Percentiles rank a stretch among this genome's conserved stretches.
Conservation (phyloP, 1,140 invertebrate species). For the Drosophila pseudoananassae region DNA sequence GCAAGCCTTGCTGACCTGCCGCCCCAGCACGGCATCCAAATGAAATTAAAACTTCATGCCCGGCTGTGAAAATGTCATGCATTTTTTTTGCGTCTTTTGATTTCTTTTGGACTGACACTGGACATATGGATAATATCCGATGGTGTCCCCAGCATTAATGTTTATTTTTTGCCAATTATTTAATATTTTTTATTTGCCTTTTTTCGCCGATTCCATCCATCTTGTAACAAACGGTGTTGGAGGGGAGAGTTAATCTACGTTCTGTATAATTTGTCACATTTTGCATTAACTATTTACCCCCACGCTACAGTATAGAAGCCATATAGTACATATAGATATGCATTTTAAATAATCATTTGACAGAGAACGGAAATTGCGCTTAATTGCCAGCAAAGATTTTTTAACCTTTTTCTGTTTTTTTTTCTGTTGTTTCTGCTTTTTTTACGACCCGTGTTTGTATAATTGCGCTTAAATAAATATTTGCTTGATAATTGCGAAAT, state of each 20-base stretch:
- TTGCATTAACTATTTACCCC: constrained; percentile 24
- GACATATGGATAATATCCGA: constrained; percentile 52
- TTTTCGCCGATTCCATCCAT: constrained; percentile 38
- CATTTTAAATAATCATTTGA: constrained; percentile 53
- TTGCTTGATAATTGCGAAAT: constrained; percentile 36
- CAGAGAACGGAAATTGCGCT: constrained; percentile 65
- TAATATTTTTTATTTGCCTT: constrained; percentile 39
- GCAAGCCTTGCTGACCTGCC: too few relatives aligned
- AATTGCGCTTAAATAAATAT: constrained; percentile 56
- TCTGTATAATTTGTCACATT: constrained; percentile 44
- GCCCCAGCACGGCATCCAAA: too few relatives aligned
- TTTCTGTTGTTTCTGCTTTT: background rate
- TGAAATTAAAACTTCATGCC: constrained; percentile 19
- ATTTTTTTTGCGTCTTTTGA: constrained; percentile 24
- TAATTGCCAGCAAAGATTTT: constrained; percentile 60
- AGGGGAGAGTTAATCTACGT: constrained; percentile 4
- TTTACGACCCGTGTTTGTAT: constrained; percentile 14
- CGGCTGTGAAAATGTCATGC: background rate
- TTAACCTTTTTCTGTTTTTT: constrained; percentile 31
- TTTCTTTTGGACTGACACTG: constrained; percentile 26
- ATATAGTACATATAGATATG: constrained; percentile 24
- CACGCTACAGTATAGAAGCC: background rate
- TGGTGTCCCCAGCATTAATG: constrained; percentile 34
- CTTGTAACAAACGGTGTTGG: constrained; percentile 24
- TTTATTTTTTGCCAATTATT: constrained; percentile 5